These are phyloP conservation scores for Napeogenes sylphis DNA, from an alignment of 2,888 invertebrate genomes.

Conservation along the genomic window DNA sequence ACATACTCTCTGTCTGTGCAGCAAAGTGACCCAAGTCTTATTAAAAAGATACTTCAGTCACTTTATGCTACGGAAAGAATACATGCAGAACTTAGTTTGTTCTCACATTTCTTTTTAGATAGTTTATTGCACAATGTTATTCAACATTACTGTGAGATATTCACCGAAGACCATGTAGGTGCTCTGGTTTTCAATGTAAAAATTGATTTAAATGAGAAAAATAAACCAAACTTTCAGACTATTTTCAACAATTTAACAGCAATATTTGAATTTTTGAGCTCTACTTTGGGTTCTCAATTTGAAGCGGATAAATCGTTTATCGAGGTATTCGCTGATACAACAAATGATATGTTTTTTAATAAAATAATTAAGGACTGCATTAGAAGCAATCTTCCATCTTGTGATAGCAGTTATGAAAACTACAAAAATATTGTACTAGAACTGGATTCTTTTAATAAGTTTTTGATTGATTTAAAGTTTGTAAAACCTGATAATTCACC, in stretches of 20 bases:
- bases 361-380: constrained; percentile 71
- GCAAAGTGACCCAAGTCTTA: constrained; percentile 59
- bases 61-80: constrained; percentile 59
- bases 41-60: constrained; percentile 64
- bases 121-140: constrained; percentile 62
- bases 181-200: constrained; percentile 67
- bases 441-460: constrained; percentile 66
- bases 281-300: constrained; percentile 63
- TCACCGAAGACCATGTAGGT: constrained; percentile 63
- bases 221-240: constrained; percentile 61
- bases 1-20: constrained; percentile 63
- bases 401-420: constrained; percentile 58
- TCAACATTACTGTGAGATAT: constrained; percentile 66
- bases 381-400: constrained; percentile 60
- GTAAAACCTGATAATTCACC: constrained; percentile 59
- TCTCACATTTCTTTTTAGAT: constrained; percentile 68
- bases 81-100: constrained; percentile 61
- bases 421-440: constrained; percentile 66
- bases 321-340: constrained; percentile 60
- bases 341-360: constrained; percentile 60
- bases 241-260: constrained; percentile 68
- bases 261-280: constrained; percentile 69
- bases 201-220: constrained; percentile 53
- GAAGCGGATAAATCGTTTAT: constrained; percentile 61
- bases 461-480: constrained; percentile 68